A percentile compares a stretch with the other conserved stretches of the same genome.
phyloP scores from a whole-genome alignment of 1,140 invertebrate genomes.

The Drosophila lacertosa region DNA sequence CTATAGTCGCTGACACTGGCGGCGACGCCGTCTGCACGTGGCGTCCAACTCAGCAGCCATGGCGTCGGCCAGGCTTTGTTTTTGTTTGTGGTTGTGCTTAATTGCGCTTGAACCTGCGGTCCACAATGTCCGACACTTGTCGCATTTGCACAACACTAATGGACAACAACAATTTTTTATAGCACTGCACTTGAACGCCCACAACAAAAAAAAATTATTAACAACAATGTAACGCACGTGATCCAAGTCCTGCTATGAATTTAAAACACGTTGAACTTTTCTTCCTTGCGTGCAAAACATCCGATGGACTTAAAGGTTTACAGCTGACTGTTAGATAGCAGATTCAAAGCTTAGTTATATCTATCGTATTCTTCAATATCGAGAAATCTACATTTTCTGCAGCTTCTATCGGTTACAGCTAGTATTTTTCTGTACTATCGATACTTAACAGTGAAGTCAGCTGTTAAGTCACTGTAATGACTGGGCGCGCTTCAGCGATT shows the following conservation, averaged over 20 bases:
- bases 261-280: conserved; percentile 9
- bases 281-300: conserved; percentile 35
- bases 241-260: conserved; percentile 25
- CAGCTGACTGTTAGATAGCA: conserved; percentile 45
- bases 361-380: conserved; percentile 1
- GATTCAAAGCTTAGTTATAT: conserved; percentile 12
- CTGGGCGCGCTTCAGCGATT: not conserved
- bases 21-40: conserved; percentile 69
- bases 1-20: conserved; percentile 46
- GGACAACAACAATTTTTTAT: conserved; percentile 1
- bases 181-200: conserved; percentile 28
- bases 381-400: conserved; percentile 1
- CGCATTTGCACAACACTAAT: conserved; percentile 10
- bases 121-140: conserved; percentile 18
- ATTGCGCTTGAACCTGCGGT: not conserved
- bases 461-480: conserved; percentile 8
- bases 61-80: conserved; percentile 46
- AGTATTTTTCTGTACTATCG: not conserved
- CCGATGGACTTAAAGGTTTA: conserved; percentile 39
- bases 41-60: conserved; percentile 43
- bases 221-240: conserved; percentile 24
- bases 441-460: not conserved
- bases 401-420: conserved; percentile 5
- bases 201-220: conserved; percentile 27
- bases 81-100: conserved; percentile 22